phyloP scores from a whole-genome alignment of 2,888 invertebrate genomes.

The Andrena dorsata region DNA sequence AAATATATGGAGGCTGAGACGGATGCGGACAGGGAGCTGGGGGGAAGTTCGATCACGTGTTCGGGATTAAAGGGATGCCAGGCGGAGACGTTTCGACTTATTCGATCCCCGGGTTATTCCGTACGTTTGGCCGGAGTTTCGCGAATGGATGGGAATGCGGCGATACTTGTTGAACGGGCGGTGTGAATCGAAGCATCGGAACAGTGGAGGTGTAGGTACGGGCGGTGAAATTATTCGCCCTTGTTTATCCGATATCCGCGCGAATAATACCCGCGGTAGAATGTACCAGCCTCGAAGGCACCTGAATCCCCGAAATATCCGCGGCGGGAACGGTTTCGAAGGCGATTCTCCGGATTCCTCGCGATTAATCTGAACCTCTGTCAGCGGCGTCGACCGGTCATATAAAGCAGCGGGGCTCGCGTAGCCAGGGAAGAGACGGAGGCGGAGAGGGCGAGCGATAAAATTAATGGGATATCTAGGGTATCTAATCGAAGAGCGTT shows the following conservation, averaged over 20 bases:
- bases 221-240: neutral
- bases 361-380: conserved; percentile 67
- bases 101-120: no score
- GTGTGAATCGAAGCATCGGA: no score
- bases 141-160: neutral
- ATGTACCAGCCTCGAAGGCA: neutral
- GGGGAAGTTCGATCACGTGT: conserved; percentile 57
- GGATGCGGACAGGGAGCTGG: conserved; percentile 20
- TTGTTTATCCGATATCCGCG: neutral
- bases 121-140: neutral
- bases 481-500: conserved; percentile 81
- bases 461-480: conserved; percentile 80
- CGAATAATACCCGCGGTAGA: neutral
- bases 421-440: conserved; percentile 5
- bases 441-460: conserved; percentile 54
- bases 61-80: conserved; percentile 51
- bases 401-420: conserved; percentile 59
- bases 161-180: no score
- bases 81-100: conserved; percentile 9
- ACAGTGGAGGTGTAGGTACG: neutral
- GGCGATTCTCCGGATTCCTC: conserved; percentile 40
- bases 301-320: conserved; percentile 27
- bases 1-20: conserved; percentile 59
- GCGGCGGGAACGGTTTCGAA: conserved; percentile 34
- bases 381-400: conserved; percentile 59